Base-by-base conservation (phyloP, 2,888 invertebrate species). In the Augochlorella aurata region DNA sequence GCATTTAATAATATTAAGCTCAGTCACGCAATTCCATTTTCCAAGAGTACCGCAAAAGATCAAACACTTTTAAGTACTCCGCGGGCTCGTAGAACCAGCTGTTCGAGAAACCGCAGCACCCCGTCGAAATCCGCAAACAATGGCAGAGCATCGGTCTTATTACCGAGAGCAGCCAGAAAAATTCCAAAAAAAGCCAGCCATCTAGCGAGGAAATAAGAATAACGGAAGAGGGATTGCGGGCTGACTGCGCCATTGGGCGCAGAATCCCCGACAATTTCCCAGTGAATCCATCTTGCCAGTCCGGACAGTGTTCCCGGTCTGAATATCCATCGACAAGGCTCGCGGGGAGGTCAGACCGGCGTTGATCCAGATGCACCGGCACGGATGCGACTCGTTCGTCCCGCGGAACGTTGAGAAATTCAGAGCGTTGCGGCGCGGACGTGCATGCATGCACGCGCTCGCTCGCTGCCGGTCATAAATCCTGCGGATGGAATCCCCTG, bases 281-380 rank as follows among this genome's bases (percentile, higher is more conserved):
- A 89, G 90, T 91, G 90, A 91, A 91, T 91, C 90, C 85, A 87
- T 86, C 82, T 87, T 91, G 58, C 58, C 14, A 58, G 58, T 58
- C 91, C 91, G 90, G 82, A 77, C 47, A 63, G 38, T 29, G 38
- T 44, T 38, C 63, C 63, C 38, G 21, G 58, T 63, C 61, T 18
- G 63, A 63, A 63, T 63, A 63, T 63, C 72, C 61, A 49, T 72
- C 72, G 38, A 72, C 49, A 47, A 61, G 47, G 47, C 18, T n/a
- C 61, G 24, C 24, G 12, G 38, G 0, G 24, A 49, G 70, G 52
- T 54, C 70, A 44, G 21, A 5, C 50, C 38, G 29, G 50, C 38
- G 47, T 24, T 63, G 24, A 49, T 38, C 10, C 38, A n/a, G 63
- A 52, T 69, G 69, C 69, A 14, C 38, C 18, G n/a, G 29, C 52